Conservation (phyloP, 2,797 vertebrate species). For the Apodemus agrarius region DNA sequence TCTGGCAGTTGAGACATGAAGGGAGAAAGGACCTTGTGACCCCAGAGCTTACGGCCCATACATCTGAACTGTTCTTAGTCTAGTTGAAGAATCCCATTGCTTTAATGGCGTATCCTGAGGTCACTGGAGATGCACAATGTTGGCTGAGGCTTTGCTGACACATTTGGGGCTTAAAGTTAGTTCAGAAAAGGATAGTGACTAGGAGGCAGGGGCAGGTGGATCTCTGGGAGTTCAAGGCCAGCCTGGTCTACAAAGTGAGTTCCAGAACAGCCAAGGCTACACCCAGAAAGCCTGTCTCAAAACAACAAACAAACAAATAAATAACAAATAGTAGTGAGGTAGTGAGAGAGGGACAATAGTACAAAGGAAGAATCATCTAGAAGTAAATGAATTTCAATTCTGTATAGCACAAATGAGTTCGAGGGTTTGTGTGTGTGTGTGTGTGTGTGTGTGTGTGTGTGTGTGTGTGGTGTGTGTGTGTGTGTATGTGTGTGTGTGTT, state of each 20-base stretch:
- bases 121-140: neutral
- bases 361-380: neutral
- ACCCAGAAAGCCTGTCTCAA: neutral
- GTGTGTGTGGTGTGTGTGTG: neutral
- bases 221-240: neutral
- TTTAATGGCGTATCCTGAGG: neutral
- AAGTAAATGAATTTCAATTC: slow-evolving; percentile 21
- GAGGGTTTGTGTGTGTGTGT: neutral
- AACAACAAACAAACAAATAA: neutral
- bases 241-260: neutral
- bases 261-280: neutral
- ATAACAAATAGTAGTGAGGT: neutral
- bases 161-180: slow-evolving; percentile 25
- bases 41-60: neutral
- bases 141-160: neutral
- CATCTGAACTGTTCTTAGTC: neutral
- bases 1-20: neutral
- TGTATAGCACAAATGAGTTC: neutral
- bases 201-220: neutral
- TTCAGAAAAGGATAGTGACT: slow-evolving; percentile 16
- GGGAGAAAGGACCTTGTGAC: neutral
- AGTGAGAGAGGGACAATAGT: neutral
- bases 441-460: neutral
- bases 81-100: neutral
- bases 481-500: neutral